Conservation (phyloP, 2,888 invertebrate genomes). For the Drosophila nigritarsus region DNA sequence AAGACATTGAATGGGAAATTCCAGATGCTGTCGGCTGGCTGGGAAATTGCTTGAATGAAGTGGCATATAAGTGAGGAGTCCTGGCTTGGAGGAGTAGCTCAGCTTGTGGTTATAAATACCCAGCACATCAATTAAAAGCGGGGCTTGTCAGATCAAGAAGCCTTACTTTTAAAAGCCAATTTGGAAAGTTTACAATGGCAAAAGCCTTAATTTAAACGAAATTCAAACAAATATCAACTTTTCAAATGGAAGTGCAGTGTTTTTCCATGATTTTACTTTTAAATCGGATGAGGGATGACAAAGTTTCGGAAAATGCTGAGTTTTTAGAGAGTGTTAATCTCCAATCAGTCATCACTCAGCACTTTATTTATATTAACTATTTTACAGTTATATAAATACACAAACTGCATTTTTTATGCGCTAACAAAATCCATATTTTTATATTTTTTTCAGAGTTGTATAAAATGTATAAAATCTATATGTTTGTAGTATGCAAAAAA, state of each 20-base stretch:
- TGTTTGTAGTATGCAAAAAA: too few relatives aligned
- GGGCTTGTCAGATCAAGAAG: not conserved
- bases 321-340: not conserved
- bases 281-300: not conserved
- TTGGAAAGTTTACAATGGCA: fast-evolving
- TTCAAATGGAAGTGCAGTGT: not conserved
- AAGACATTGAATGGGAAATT: not conserved
- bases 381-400: not conserved
- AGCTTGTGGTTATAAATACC: not conserved
- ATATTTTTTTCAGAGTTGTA: too few relatives aligned
- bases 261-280: not conserved
- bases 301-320: not conserved
- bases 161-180: not conserved
- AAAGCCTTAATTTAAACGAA: not conserved
- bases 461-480: not conserved
- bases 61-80: too few relatives aligned
- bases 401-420: not conserved
- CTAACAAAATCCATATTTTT: not conserved
- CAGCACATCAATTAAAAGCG: not conserved
- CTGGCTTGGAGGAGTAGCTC: not conserved
- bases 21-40: not conserved
- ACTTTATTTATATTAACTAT: slow-evolving; percentile 1
- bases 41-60: not conserved
- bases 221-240: not conserved
- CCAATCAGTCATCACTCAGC: not conserved